Evolutionary conservation across 2,888 invertebrate species (phyloP).

Genomic region (Euplexia lucipara): DNA sequence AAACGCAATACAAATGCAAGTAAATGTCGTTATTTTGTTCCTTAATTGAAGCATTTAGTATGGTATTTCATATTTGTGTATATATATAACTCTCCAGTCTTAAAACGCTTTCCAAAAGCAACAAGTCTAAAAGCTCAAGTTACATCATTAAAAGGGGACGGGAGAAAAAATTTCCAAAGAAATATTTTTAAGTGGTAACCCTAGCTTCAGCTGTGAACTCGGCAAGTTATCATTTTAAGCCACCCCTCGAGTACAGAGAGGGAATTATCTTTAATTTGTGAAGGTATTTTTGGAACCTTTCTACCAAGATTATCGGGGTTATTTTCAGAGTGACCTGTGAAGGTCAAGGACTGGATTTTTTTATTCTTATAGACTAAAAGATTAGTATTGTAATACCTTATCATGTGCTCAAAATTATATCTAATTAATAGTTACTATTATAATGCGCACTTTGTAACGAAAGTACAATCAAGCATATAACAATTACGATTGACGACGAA

Average conservation of each 20-base stretch:
- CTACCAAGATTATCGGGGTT: conserved; percentile 18
- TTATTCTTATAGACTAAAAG: conserved; percentile 4
- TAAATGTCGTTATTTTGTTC: too few relatives aligned
- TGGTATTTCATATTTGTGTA: background rate
- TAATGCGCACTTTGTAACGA: too few relatives aligned
- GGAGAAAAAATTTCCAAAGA: conserved; percentile 33
- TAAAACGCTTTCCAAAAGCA: background rate
- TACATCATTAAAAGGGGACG: conserved; percentile 45
- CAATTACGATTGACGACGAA: too few relatives aligned
- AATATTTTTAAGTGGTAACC: conserved; percentile 49
- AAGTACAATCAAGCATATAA: too few relatives aligned
- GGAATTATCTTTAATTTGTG: conserved; percentile 47
- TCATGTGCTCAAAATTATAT: too few relatives aligned
- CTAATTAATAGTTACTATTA: too few relatives aligned
- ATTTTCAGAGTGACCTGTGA: conserved; percentile 33
- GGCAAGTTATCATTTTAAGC: conserved; percentile 54
- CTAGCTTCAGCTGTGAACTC: conserved; percentile 41
- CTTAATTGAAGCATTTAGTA: too few relatives aligned
- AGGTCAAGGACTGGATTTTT: conserved; percentile 18
- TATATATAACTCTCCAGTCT: background rate
- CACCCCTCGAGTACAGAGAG: conserved; percentile 15
- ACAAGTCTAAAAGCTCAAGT: conserved; percentile 26
- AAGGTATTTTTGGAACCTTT: conserved; percentile 38
- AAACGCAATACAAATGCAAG: too few relatives aligned
- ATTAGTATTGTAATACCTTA: background rate